phyloP scores from a whole-genome alignment of 2,113 vertebrate species.

The Bungarus multicinctus region DNA sequence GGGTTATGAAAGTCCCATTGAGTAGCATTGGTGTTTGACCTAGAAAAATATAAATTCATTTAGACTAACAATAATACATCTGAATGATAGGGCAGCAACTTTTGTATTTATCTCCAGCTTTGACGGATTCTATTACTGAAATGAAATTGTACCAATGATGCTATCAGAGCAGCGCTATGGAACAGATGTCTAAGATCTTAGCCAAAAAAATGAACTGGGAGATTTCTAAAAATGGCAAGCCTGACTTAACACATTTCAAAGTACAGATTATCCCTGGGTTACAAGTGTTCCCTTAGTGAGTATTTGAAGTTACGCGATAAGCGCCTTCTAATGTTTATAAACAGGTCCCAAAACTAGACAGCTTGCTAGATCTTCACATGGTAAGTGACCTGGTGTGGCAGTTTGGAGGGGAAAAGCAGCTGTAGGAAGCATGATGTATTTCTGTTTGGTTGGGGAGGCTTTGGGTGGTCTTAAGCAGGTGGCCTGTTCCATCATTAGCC shows the following conservation, averaged over 20 bases:
- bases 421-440: no score
- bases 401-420: no score
- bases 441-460: no score
- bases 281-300: no score
- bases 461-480: no score
- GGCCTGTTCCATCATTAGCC: no score
- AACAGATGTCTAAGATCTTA: background rate
- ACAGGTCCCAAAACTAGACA: no score
- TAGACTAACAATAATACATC: background rate
- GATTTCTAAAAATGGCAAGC: background rate
- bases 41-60: background rate
- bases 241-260: background rate
- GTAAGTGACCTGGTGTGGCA: no score
- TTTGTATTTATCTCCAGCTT: background rate
- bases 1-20: constrained; percentile 29
- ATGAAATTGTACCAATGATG: background rate
- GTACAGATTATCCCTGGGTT: background rate
- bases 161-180: background rate
- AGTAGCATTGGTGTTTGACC: constrained; percentile 32
- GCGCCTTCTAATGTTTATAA: no score
- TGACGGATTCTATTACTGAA: background rate
- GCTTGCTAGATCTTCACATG: no score
- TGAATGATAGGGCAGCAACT: background rate
- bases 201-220: background rate
- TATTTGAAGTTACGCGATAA: no score